A percentile compares a stretch with the other conserved stretches of the same genome.
phyloP scores from a whole-genome alignment of 2,113 vertebrate species.

The Sceloporus tristichus region DNA sequence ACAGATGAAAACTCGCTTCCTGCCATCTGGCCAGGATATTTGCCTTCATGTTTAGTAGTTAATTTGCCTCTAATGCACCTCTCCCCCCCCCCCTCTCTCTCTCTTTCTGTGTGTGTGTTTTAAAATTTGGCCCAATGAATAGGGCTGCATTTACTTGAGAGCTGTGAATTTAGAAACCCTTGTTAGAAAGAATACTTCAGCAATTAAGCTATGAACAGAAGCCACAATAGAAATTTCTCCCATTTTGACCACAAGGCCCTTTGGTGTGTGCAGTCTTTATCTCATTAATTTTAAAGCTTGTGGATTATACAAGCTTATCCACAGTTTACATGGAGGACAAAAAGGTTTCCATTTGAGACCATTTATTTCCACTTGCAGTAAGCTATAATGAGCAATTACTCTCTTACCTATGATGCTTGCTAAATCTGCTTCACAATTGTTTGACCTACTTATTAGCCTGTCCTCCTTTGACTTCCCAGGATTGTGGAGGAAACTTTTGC shows the following conservation, averaged over 20 bases:
- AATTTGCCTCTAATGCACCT: not conserved
- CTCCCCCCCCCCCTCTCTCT: too few species aligned
- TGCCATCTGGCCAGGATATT: slow-evolving; percentile 11
- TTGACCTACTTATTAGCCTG: slow-evolving; percentile 2
- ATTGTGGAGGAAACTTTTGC: not conserved
- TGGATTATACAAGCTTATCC: not conserved
- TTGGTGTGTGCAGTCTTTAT: not conserved
- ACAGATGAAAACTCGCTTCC: slow-evolving; percentile 19
- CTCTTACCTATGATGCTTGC: not conserved
- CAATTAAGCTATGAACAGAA: not conserved
- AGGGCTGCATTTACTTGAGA: not conserved
- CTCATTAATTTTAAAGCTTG: not conserved
- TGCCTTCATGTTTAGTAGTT: not conserved
- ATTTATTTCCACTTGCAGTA: not conserved
- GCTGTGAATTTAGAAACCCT: not conserved
- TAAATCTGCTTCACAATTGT: not conserved
- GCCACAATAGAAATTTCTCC: not conserved
- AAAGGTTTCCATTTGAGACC: not conserved
- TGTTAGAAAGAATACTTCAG: not conserved
- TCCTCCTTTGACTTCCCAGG: not conserved
- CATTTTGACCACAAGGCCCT: not conserved
- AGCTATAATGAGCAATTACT: slow-evolving; percentile 14
- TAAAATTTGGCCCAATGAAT: not conserved
- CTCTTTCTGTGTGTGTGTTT: too few species aligned
- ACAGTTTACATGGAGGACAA: slow-evolving; percentile 5